Evolutionary conservation across 2,113 vertebrate species (phyloP).

Genomic region (Azemiops feae): DNA sequence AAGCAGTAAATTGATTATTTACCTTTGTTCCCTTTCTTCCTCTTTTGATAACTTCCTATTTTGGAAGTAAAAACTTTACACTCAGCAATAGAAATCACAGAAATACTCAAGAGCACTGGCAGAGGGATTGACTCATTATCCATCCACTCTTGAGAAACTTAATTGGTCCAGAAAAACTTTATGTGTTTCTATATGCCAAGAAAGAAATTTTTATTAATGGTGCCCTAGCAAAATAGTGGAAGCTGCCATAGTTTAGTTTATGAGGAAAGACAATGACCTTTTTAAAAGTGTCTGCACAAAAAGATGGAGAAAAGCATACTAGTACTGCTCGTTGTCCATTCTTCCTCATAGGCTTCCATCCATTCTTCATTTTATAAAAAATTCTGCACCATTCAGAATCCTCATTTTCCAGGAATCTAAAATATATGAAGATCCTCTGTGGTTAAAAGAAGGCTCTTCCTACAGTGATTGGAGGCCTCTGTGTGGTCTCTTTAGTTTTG

Average conservation of each 20-base stretch:
- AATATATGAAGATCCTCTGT: neutral
- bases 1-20: neutral
- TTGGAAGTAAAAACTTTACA: slow-evolving; percentile 16
- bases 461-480: neutral
- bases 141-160: neutral
- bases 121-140: neutral
- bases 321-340: neutral
- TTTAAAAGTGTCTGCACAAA: neutral
- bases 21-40: neutral
- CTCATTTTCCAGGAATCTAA: neutral
- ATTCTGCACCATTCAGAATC: neutral
- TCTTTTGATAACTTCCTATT: neutral
- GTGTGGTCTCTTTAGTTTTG: neutral
- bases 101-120: neutral
- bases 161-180: neutral
- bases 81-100: neutral
- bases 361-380: neutral
- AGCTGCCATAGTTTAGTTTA: slow-evolving; percentile 3
- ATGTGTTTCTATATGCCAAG: neutral
- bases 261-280: neutral
- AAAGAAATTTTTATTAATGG: neutral
- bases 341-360: neutral
- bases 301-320: neutral
- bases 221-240: slow-evolving; percentile 1
- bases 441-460: neutral